Base-by-base conservation (phyloP, 2,888 invertebrate genomes). In the Heliconius sara region DNA sequence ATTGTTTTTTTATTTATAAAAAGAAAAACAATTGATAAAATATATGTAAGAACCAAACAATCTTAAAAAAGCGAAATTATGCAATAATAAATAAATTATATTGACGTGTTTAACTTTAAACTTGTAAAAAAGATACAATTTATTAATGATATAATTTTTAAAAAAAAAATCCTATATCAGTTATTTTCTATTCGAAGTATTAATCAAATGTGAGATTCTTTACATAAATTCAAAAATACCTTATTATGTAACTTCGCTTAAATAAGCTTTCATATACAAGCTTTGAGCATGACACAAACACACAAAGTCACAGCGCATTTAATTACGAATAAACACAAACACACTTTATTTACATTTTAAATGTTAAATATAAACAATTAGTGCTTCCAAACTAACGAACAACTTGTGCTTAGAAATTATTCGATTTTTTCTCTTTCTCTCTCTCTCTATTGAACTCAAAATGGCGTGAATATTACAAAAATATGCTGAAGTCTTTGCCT, bases 401-500 rank as follows among this genome's bases (percentile, higher is more conserved):
- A 39, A 70, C 70, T 70, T 70, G 70, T 70, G 70, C 70, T 70
- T 70, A 90, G 87, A 88, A 88, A 87, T 79, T 74, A 83, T 80
- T 81, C 79, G 72, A 76, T 86, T 84, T 85, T n/a, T 65, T 66
- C 19, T 47, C 25, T 75, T 16, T 25, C n/a, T 60, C 43, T 16
- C 25, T 39, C 70, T 43, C 43, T 73, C 60, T 60, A 34, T 39
- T 73, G 3, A 75, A 75, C 65, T 27, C 22, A 75, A 75, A 65
- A 75, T 75, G 82, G 85, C 84, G 86, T 85, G 86, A 89, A 88
- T 89, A 88, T 92, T 95, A 94, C 89, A 95, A 95, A 95, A 95
- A 95, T 95, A 95, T 92, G 91, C 89, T 89, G 90, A 89, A 93
- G 92, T 93, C 92, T 93, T 94, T 92, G 87, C 90, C 93, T 95